phyloP scores from a whole-genome alignment of 2,113 vertebrate genomes.

The Hydrochoerus hydrochaeris region DNA sequence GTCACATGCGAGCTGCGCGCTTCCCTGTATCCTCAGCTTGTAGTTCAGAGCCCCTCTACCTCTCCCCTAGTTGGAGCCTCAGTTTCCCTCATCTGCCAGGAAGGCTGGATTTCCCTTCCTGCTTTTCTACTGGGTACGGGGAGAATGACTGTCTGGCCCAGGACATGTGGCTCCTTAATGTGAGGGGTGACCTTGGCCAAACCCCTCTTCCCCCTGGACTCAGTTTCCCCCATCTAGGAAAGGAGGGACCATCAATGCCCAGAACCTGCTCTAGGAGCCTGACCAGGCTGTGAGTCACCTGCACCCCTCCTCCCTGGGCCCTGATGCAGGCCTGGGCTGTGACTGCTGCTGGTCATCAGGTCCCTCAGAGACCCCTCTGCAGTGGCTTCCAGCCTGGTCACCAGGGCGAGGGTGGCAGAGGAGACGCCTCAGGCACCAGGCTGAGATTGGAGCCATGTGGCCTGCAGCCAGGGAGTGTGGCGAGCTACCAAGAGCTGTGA shows the following conservation, averaged over 20 bases:
- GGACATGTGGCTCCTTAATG: neutral
- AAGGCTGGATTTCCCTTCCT: neutral
- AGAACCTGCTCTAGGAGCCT: neutral
- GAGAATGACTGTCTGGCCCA: neutral
- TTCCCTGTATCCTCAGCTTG: neutral
- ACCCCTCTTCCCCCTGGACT: neutral
- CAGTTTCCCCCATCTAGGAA: neutral
- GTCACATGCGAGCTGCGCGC: accelerated
- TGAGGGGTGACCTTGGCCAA: neutral
- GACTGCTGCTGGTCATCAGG: no score
- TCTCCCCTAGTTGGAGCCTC: neutral
- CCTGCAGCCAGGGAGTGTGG: accelerated
- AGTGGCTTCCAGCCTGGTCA: neutral
- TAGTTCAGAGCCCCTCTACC: neutral
- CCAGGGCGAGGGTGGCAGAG: neutral
- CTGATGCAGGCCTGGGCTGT: neutral
- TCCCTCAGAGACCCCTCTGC: no score
- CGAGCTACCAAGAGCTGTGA: neutral
- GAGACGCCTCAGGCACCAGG: neutral
- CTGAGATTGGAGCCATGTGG: accelerated
- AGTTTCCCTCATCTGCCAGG: neutral
- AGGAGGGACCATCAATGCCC: neutral
- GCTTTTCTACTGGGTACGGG: neutral
- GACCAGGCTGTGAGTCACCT: neutral
- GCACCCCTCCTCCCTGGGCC: neutral